These are phyloP conservation scores for Xiphophorus birchmanni DNA, from an alignment of 2,797 vertebrate genomes.

Conservation along the genomic window DNA sequence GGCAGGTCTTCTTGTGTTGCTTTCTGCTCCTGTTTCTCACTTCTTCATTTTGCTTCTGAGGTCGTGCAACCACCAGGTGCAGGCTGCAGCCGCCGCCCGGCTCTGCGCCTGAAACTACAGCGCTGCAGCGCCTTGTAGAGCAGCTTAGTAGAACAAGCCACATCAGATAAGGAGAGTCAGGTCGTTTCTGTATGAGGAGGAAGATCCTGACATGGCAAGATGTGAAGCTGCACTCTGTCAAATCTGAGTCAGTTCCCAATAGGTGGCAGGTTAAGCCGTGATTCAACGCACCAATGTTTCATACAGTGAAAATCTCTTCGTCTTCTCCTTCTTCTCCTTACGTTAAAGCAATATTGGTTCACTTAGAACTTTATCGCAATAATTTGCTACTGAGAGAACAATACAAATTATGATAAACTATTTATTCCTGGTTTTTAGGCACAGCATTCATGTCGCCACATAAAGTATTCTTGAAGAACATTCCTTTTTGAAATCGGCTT, in stretches of 20 bases:
- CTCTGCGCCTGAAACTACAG: constrained; percentile 30
- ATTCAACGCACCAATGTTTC: neutral
- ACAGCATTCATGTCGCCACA: too few species aligned
- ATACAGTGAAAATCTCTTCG: neutral
- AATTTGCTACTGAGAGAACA: too few species aligned
- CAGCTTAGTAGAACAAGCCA: constrained; percentile 49
- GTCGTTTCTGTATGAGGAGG: constrained; percentile 30
- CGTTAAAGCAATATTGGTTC: neutral
- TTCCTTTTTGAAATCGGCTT: too few species aligned
- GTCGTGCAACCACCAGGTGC: constrained; percentile 53
- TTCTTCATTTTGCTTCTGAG: constrained; percentile 60
- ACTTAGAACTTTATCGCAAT: too few species aligned
- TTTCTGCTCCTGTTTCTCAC: constrained; percentile 48
- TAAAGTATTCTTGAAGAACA: too few species aligned
- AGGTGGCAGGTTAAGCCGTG: neutral
- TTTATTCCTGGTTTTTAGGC: too few species aligned
- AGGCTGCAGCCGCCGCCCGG: constrained; percentile 34
- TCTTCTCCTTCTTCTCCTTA: neutral
- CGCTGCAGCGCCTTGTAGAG: constrained; percentile 30
- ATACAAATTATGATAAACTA: too few species aligned
- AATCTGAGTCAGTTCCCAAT: constrained; percentile 18
- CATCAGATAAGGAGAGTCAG: constrained; percentile 43
- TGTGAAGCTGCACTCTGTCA: constrained; percentile 9
- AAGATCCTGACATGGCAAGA: constrained; percentile 26
- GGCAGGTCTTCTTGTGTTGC: constrained; percentile 17